Conservation (phyloP, 2,113 vertebrate genomes). For the Platycercus adscitus region DNA sequence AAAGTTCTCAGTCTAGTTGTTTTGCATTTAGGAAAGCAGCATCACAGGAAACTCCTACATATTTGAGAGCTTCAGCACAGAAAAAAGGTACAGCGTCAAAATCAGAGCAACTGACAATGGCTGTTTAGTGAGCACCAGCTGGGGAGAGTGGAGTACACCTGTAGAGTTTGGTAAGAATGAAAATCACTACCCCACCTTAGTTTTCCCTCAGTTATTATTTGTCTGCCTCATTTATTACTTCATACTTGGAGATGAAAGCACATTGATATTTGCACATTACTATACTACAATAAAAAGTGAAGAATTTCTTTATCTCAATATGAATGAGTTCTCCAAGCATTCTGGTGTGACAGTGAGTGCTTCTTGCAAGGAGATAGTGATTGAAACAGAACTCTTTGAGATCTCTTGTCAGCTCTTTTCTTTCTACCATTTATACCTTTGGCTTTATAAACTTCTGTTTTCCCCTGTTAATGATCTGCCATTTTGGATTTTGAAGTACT, state of each 20-base stretch:
- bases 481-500: not conserved
- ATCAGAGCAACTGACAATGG: constrained; percentile 6
- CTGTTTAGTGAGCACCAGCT: not conserved
- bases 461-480: not conserved
- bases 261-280: not conserved
- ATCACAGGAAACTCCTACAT: not conserved
- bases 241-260: not conserved
- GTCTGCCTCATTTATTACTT: not conserved
- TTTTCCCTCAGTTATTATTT: not conserved
- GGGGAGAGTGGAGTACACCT: constrained; percentile 57
- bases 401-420: not conserved
- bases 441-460: not conserved
- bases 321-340: not conserved
- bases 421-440: not conserved
- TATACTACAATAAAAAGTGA: not conserved
- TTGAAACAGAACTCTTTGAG: not conserved
- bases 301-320: not conserved
- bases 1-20: not conserved
- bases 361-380: not conserved
- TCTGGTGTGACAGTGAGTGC: not conserved
- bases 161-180: constrained; percentile 56
- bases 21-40: not conserved
- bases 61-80: not conserved
- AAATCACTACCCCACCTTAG: not conserved
- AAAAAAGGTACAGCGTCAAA: not conserved